Evolutionary conservation across 92 coral and sea anemone genomes (phyloP), one percentile per base, ranked within the genome.

Genomic region (Actinostola sp.): DNA sequence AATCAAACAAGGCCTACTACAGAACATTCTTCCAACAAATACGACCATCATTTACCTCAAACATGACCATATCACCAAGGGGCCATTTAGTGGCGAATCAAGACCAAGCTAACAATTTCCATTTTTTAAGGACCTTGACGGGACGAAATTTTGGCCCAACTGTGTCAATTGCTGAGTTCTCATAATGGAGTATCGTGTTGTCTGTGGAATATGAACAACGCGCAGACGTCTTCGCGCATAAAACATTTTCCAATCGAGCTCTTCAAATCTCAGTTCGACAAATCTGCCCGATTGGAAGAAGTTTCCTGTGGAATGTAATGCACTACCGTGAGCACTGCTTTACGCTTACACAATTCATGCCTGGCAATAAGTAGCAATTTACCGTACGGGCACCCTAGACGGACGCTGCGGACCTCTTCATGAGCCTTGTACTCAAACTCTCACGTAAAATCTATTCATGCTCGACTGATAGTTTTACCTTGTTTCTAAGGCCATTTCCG

Each of bases 301-400:
- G 55, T 87, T 95, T 3, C 97, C 97, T 38, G 97, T 95, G 33
- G 99, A 91, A 11, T n/a, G n/a, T n/a, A 95, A 91, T 35, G 99
- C 99, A 49, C 70, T 95, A 31, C 99, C 99, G 2, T 81, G 91
- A 62, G 97, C 99, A 17, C 91, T 95, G 99, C 0, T 95, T 97
- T 75, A 95, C 99, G 0, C 77, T 95, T 57, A 95, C 99, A 14
- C 99, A 95, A 83, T 95, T 95, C 39, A 72, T 91, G 44, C 90
- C 99, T 35, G 99, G 99, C 13, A 95, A 92, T 70, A 90, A 88
- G 72, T 95, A 95, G 61, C 97, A 95, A 55, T 95, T 95, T 71
- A 90, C 93, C 20, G 99, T 95, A 52, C 87, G 99, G 16, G 99
- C 91, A 4, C 88, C 84, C 28, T 97, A 95, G 52, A 63, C 69